phyloP scores from a whole-genome alignment of 2,113 vertebrate genomes.

The Phycodurus eques region DNA sequence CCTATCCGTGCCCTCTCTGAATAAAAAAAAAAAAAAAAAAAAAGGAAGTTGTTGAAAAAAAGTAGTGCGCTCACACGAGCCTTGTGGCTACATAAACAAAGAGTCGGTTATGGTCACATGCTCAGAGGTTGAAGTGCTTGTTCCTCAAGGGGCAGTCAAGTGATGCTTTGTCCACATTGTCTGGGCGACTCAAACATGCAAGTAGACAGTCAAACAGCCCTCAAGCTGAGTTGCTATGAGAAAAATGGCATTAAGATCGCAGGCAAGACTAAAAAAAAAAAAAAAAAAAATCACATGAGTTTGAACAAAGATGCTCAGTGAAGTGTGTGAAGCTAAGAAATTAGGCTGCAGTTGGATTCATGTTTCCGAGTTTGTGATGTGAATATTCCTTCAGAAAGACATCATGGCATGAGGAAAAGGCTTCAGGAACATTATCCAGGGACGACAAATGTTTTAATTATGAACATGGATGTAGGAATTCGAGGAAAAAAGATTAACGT shows the following conservation, averaged over 20 bases:
- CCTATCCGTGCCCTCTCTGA: no score
- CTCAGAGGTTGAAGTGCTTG: background rate
- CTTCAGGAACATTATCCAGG: background rate
- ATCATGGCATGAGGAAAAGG: conserved; percentile 27
- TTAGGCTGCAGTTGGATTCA: background rate
- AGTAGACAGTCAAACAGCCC: conserved; percentile 18
- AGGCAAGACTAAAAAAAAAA: conserved; percentile 6
- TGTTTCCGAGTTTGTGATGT: background rate
- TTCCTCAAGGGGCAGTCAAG: conserved; percentile 44
- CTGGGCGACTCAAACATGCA: conserved; percentile 14
- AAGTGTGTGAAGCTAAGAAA: conserved; percentile 9
- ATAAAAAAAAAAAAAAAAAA: background rate
- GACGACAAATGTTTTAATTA: background rate
- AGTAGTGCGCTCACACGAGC: background rate
- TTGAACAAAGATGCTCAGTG: conserved; percentile 7
- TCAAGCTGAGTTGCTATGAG: conserved; percentile 20
- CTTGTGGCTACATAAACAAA: background rate
- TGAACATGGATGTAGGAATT: background rate
- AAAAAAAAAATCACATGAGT: conserved; percentile 35
- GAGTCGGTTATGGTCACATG: conserved; percentile 1
- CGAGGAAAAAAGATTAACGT: conserved; percentile 27
- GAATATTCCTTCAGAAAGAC: background rate
- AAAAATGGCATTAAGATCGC: conserved; percentile 27
- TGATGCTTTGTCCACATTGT: conserved; percentile 36
- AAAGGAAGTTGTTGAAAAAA: background rate